These are phyloP conservation scores for Gallinago nigripennis DNA, from an alignment of 2,797 vertebrate species.

Conservation along the genomic window DNA sequence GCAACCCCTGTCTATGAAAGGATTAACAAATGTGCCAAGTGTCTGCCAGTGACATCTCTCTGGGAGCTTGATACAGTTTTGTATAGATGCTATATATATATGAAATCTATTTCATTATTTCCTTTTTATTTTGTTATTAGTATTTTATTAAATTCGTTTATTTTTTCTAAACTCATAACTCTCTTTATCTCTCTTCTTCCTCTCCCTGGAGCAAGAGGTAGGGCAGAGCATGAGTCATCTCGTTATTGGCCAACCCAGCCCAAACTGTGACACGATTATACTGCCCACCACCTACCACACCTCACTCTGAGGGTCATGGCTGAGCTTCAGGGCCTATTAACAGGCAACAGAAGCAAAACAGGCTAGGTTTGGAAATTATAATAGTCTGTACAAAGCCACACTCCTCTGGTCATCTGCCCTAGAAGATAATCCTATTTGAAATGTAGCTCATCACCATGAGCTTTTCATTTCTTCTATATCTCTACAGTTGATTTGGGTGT, in stretches of 20 bases:
- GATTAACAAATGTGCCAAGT: background rate
- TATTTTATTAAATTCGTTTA: too few relatives aligned
- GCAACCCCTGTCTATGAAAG: background rate
- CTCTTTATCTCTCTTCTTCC: too few relatives aligned
- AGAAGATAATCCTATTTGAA: background rate
- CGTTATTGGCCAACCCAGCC: too few relatives aligned
- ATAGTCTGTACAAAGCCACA: background rate
- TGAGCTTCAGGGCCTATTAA: background rate
- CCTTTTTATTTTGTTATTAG: too few relatives aligned
- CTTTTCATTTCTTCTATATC: background rate
- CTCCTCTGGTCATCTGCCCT: background rate
- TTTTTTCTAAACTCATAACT: too few relatives aligned
- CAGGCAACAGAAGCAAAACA: background rate
- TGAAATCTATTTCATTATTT: too few relatives aligned
- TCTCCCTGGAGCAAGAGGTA: too few relatives aligned
- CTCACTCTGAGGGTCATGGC: background rate
- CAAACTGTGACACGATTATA: background rate
- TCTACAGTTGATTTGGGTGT: background rate
- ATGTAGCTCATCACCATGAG: background rate
- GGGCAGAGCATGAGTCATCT: too few relatives aligned
- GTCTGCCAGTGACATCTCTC: background rate
- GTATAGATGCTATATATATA: too few relatives aligned
- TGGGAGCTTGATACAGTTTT: too few relatives aligned
- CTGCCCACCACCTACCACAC: background rate
- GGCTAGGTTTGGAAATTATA: background rate